Evolutionary conservation across 2,113 vertebrate species (phyloP).

Genomic region (Oenanthe oenanthe): DNA sequence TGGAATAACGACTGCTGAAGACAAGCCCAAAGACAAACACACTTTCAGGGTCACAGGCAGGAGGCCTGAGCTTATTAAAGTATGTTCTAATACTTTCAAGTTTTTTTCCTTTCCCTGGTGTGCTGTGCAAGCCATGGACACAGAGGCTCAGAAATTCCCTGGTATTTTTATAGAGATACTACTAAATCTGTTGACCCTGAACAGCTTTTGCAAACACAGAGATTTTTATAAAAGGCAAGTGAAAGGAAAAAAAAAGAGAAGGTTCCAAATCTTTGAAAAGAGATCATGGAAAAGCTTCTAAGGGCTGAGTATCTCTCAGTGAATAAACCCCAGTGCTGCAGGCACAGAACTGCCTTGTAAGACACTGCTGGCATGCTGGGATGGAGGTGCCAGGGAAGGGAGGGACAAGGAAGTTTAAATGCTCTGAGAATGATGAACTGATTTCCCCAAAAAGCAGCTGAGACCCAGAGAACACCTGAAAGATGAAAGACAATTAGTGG

Average conservation of each 20-base stretch:
- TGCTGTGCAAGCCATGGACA: not conserved
- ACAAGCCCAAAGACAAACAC: slow-evolving; percentile 26
- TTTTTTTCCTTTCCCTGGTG: not conserved
- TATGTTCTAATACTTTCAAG: not conserved
- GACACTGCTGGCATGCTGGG: not conserved
- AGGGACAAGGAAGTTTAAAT: accelerated
- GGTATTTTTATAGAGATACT: not conserved
- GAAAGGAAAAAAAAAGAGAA: not conserved
- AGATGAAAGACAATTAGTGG: not conserved
- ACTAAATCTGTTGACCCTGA: not conserved
- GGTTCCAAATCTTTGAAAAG: not conserved
- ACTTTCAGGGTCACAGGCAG: slow-evolving; percentile 6
- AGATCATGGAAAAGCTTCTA: not conserved
- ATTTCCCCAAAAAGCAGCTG: not conserved
- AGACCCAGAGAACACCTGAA: not conserved
- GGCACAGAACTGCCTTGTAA: not conserved
- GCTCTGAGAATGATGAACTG: accelerated
- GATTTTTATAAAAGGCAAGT: not conserved
- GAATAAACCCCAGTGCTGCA: not conserved
- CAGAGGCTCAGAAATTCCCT: not conserved
- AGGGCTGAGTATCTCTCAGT: not conserved
- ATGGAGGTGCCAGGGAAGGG: not conserved
- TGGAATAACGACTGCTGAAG: not conserved
- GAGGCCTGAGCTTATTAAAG: slow-evolving; percentile 35
- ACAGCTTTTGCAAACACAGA: not conserved